Evolutionary conservation across 1,140 invertebrate genomes (phyloP), one percentile per base, ranked within the genome.

Genomic region (Ephestia elutella): DNA sequence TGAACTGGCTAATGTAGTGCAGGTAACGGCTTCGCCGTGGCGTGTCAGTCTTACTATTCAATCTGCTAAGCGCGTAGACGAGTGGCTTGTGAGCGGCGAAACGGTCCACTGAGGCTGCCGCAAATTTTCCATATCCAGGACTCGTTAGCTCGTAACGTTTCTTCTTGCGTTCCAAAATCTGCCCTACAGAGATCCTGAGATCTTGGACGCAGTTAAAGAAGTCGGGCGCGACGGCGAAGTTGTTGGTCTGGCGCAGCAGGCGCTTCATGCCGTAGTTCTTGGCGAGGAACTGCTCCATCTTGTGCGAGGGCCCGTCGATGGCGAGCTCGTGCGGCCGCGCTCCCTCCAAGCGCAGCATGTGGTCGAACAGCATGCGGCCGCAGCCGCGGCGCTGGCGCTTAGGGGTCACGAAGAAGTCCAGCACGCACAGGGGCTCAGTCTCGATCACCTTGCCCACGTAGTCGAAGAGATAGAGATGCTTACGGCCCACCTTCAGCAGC

Each of bases 391-490:
- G 90, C 82, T 97, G 96, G 30, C 90, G 90, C 0, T 93, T 92
- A 75, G 94, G 94, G 69, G 96, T 93, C 2, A 97, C 91, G 78
- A 95, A 98, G 88, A 97, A 97, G 76, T 98, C 96, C 51, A 98
- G 86, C 53, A 97, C 90, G 75, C 95, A 97, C 8, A 95, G 86
- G 0, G 95, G 93, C 59, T 92, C 90, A 17, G 94, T 9, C 30
- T 96, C 94, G 77, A 92, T 92, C 67, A 93, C 91, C 49, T 90
- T 86, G 9, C 92, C 92, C 56, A 89, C 80, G 67, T 91, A 89
- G 80, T 97, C 95, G 78, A 94, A 95, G 30, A 97, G 90, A 82
- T 95, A 97, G 10, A 98, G 86, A 73, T 94, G 93, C 85, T 97
- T 97, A 50, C 91, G 90, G 49, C 96, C 95, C 9, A 96, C 92